Conservation (phyloP, 2,888 invertebrate genomes). For the Abrostola triplasia region DNA sequence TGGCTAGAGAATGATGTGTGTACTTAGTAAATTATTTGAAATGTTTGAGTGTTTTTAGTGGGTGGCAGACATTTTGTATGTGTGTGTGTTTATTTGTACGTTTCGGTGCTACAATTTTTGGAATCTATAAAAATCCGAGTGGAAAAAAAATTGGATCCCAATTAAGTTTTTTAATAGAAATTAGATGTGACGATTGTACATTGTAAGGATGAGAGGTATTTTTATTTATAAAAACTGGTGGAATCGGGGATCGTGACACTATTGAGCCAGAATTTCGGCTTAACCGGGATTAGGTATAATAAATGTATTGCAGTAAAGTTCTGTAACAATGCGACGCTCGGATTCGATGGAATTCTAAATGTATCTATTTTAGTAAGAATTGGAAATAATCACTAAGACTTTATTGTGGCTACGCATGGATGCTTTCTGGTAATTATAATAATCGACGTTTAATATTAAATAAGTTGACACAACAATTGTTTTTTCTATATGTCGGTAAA, state of each 20-base stretch:
- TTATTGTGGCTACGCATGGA: too few species aligned
- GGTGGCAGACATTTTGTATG: conserved; percentile 10
- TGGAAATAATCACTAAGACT: too few species aligned
- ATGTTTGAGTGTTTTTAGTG: neutral
- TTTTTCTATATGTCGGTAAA: too few species aligned
- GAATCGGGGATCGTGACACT: neutral
- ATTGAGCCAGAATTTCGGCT: neutral
- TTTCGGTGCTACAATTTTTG: neutral
- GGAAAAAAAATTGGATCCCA: too few species aligned
- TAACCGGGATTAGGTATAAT: neutral
- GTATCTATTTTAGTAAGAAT: neutral
- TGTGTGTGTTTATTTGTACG: neutral
- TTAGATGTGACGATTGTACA: too few species aligned
- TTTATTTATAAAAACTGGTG: neutral
- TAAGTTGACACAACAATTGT: too few species aligned
- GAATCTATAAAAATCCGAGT: too few species aligned
- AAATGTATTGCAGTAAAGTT: conserved; percentile 1
- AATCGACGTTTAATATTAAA: too few species aligned
- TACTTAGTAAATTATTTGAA: neutral
- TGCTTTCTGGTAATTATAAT: too few species aligned
- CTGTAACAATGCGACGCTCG: neutral
- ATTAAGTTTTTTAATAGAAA: too few species aligned
- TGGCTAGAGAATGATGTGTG: conserved; percentile 8
- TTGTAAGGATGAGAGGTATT: neutral
- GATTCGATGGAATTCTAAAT: neutral